Conservation (phyloP, 1,140 invertebrate species). For the Tribolium madens region DNA sequence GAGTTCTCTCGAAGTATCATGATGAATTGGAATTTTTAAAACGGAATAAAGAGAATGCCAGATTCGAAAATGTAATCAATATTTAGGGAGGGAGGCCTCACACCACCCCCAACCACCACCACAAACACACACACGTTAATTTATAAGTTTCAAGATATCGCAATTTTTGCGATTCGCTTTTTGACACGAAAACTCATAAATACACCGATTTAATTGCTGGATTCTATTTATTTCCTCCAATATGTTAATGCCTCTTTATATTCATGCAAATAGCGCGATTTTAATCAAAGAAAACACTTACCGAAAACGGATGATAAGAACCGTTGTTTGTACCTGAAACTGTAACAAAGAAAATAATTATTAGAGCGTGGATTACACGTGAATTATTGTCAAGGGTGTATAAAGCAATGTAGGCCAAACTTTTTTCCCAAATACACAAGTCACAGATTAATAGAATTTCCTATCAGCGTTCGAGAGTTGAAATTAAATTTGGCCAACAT, state of each 20-base stretch:
- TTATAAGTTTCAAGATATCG: constrained; percentile 48
- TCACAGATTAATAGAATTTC: constrained; percentile 43
- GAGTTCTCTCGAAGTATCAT: constrained; percentile 47
- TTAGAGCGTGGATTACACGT: constrained; percentile 21
- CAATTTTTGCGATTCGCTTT: constrained; percentile 42
- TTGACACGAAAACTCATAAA: constrained; percentile 44
- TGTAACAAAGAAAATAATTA: constrained; percentile 29
- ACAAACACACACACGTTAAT: constrained; percentile 39
- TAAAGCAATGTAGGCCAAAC: constrained; percentile 13
- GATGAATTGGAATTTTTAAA: constrained; percentile 53
- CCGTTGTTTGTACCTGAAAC: background rate
- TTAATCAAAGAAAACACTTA: constrained; percentile 31
- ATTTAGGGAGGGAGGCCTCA: constrained; percentile 38
- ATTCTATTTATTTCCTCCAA: constrained; percentile 22
- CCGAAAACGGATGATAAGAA: constrained; percentile 1
- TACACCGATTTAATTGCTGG: constrained; percentile 25
- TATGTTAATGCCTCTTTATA: constrained; percentile 33
- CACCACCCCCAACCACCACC: background rate
- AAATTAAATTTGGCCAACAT: constrained; percentile 44
- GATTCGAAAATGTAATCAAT: constrained; percentile 51
- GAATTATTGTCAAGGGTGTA: constrained; percentile 24
- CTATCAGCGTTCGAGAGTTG: constrained; percentile 38
- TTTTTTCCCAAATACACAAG: background rate
- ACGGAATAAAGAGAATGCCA: constrained; percentile 50
- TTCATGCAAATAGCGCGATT: constrained; percentile 25